Conservation (phyloP, 2,888 invertebrate genomes). For the Ellobium chinense region DNA sequence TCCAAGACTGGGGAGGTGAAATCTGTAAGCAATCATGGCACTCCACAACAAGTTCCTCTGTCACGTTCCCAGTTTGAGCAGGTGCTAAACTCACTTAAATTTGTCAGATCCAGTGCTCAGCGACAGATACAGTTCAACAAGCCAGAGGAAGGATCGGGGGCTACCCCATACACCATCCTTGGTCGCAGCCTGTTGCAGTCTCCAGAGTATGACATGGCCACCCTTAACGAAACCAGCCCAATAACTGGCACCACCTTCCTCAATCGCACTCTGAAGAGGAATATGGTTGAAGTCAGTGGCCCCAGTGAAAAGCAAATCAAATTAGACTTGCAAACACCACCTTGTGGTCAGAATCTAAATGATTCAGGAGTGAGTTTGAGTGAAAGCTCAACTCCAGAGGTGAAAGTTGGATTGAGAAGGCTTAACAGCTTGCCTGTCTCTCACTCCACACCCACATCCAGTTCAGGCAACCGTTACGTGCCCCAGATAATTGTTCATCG, state of each 20-base stretch:
- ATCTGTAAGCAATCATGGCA: neutral
- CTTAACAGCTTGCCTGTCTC: slow-evolving; percentile 18
- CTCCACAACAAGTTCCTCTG: slow-evolving; percentile 27
- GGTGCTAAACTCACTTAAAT: slow-evolving; percentile 19
- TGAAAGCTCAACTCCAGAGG: slow-evolving; percentile 14
- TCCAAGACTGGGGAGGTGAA: slow-evolving; percentile 38
- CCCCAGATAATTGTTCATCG: slow-evolving; percentile 22
- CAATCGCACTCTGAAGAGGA: slow-evolving; percentile 33
- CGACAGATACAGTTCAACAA: slow-evolving; percentile 40
- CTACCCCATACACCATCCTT: slow-evolving; percentile 1
- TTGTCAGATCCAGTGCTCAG: slow-evolving; percentile 30
- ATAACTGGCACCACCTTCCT: slow-evolving; percentile 41
- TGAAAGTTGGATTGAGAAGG: slow-evolving; percentile 24
- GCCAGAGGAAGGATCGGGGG: neutral
- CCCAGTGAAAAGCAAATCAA: slow-evolving; percentile 60
- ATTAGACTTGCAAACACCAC: slow-evolving; percentile 62
- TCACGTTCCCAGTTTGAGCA: slow-evolving; percentile 30
- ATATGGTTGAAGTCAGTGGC: slow-evolving; percentile 25
- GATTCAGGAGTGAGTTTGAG: neutral
- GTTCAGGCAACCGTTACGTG: neutral
- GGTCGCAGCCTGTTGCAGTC: slow-evolving; percentile 48
- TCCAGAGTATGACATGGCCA: slow-evolving; percentile 48
- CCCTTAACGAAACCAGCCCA: slow-evolving; percentile 49
- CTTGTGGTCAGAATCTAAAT: slow-evolving; percentile 34
- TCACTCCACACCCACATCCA: neutral